Evolutionary conservation across 1,140 invertebrate genomes (phyloP).

Genomic region (Caenorhabditis tropicalis): DNA sequence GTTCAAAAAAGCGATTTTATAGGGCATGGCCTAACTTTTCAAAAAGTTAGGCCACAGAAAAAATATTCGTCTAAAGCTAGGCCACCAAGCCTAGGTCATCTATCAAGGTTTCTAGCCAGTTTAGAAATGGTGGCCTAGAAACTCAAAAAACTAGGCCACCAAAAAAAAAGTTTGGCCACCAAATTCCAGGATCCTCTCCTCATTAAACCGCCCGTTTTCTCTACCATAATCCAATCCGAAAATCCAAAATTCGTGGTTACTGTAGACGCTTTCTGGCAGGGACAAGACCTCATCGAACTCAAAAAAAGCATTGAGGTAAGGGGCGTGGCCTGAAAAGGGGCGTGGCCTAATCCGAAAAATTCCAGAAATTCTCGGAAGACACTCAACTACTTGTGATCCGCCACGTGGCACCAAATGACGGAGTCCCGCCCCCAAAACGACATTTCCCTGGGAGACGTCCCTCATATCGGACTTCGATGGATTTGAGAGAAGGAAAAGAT

Average conservation of each 20-base stretch:
- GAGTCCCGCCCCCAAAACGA: constrained; percentile 50
- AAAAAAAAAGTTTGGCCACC: too few relatives aligned
- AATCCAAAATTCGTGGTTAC: constrained; percentile 39
- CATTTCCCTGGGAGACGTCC: constrained; percentile 49
- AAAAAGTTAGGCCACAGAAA: too few relatives aligned
- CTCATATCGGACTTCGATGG: constrained; percentile 7
- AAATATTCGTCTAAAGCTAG: too few relatives aligned
- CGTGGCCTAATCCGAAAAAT: too few relatives aligned
- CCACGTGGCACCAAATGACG: constrained; percentile 48
- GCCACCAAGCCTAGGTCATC: too few relatives aligned
- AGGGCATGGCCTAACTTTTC: too few relatives aligned
- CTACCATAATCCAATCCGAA: background rate
- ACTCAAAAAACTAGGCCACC: too few relatives aligned
- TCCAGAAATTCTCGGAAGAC: too few relatives aligned
- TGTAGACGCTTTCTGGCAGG: constrained; percentile 56
- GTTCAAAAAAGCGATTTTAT: too few relatives aligned
- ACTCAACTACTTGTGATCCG: constrained; percentile 49
- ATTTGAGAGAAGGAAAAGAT: constrained; percentile 18
- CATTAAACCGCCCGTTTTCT: background rate
- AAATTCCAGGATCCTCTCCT: constrained; percentile 42
- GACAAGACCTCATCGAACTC: constrained; percentile 14
- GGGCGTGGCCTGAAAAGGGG: too few relatives aligned
- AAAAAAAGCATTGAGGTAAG: constrained; percentile 45
- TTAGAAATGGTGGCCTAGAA: too few relatives aligned
- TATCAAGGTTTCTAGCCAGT: too few relatives aligned